Evolutionary conservation across 1,140 invertebrate genomes (phyloP).

Genomic region (Cataglyphis hispanica): DNA sequence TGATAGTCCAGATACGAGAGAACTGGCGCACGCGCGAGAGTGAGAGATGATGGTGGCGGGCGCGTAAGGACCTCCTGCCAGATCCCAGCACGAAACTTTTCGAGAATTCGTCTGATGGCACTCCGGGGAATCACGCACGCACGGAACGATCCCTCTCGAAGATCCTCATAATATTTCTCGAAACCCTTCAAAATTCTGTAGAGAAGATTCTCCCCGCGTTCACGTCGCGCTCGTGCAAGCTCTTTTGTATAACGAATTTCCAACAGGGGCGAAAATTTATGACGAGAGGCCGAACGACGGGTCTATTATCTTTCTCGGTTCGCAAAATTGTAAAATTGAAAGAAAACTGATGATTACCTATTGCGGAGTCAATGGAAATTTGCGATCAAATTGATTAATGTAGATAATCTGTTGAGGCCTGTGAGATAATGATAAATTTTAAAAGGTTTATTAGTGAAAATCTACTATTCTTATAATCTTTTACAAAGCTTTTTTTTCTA

Average conservation of each 20-base stretch:
- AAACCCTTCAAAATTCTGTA: conserved; percentile 68
- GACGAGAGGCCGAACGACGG: conserved; percentile 51
- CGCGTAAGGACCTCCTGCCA: conserved; percentile 45
- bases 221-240: background rate
- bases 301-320: conserved; percentile 7
- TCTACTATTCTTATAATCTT: background rate
- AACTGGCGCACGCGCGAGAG: background rate
- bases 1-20: background rate
- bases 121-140: conserved; percentile 68
- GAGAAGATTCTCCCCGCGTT: conserved; percentile 45
- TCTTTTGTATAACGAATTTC: conserved; percentile 51
- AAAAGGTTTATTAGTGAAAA: background rate
- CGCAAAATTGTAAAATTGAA: conserved; percentile 38
- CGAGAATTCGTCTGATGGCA: conserved; percentile 68
- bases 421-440: background rate
- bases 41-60: conserved; percentile 54
- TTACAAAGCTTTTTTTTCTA: background rate
- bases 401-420: background rate
- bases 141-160: conserved; percentile 18
- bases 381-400: conserved; percentile 1
- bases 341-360: conserved; percentile 30
- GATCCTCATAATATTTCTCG: conserved; percentile 72
- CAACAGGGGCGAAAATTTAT: conserved; percentile 59
- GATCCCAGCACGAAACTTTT: conserved; percentile 67
- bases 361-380: conserved; percentile 21